Evolutionary conservation across 2,797 vertebrate species (phyloP).

Genomic region (Pseudotriccus pelzelni): DNA sequence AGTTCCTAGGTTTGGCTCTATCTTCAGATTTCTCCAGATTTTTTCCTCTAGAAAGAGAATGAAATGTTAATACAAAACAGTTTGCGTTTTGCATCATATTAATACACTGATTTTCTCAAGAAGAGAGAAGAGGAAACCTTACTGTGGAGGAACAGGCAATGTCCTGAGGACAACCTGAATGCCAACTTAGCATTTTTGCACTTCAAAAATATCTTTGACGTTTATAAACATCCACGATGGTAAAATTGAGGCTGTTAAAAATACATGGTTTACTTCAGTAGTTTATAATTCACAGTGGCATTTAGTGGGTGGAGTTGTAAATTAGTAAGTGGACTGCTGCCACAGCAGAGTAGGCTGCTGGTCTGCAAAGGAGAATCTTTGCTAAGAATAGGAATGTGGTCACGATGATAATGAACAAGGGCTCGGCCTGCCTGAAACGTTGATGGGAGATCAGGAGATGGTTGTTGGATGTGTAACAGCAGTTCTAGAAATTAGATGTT

Average conservation of each 20-base stretch:
- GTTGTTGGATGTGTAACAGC: slow-evolving; percentile 61
- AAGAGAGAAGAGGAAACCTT: background rate
- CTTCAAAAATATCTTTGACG: slow-evolving; percentile 51
- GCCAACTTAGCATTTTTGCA: slow-evolving; percentile 69
- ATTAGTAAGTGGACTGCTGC: slow-evolving; percentile 74
- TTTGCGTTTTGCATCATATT: background rate
- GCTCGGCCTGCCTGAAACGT: slow-evolving; percentile 43
- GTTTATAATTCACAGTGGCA: slow-evolving; percentile 75
- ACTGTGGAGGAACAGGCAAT: background rate
- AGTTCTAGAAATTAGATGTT: slow-evolving; percentile 69
- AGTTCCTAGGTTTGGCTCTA: background rate
- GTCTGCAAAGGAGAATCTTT: slow-evolving; percentile 56
- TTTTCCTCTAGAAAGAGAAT: background rate
- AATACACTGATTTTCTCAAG: background rate
- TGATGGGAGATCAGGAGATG: slow-evolving; percentile 57
- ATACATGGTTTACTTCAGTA: slow-evolving; percentile 75
- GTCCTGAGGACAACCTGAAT: slow-evolving; percentile 63
- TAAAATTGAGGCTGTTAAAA: slow-evolving; percentile 81
- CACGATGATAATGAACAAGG: slow-evolving; percentile 74
- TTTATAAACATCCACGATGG: slow-evolving; percentile 51
- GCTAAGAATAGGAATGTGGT: slow-evolving; percentile 79
- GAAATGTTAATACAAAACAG: background rate
- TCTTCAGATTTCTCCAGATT: background rate
- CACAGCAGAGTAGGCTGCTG: slow-evolving; percentile 60
- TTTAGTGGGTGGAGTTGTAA: slow-evolving; percentile 78